Evolutionary conservation across 2,797 vertebrate species (phyloP).

Genomic region (Mycteria americana): DNA sequence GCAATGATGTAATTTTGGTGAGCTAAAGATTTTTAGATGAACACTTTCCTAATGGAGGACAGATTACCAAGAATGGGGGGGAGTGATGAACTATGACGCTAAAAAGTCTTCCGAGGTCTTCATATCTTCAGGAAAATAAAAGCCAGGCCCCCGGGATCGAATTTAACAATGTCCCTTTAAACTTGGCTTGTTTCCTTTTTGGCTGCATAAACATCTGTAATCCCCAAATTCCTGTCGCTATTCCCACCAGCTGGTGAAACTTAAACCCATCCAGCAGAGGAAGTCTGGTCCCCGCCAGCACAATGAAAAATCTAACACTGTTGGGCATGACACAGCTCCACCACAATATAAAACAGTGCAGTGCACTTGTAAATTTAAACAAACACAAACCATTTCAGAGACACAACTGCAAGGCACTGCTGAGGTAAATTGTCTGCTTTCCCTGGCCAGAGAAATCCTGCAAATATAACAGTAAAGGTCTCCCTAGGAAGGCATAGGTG

Average conservation of each 20-base stretch:
- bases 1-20: not conserved
- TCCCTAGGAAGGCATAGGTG: not conserved
- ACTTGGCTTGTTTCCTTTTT: not conserved
- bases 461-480: not conserved
- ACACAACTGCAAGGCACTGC: not conserved
- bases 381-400: not conserved
- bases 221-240: constrained; percentile 9
- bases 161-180: not conserved
- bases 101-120: not conserved
- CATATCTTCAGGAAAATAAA: not conserved
- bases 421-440: not conserved
- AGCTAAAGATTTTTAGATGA: not conserved
- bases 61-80: not conserved
- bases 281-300: not conserved
- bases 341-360: not conserved
- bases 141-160: not conserved
- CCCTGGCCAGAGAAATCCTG: not conserved
- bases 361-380: not conserved
- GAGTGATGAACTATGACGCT: not conserved
- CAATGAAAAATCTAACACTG: not conserved
- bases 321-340: not conserved
- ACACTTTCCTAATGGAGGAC: not conserved
- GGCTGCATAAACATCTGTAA: constrained; percentile 3
- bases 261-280: not conserved
- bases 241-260: constrained; percentile 23